phyloP scores from a whole-genome alignment of 2,888 invertebrate genomes.

The Carabus problematicus region DNA sequence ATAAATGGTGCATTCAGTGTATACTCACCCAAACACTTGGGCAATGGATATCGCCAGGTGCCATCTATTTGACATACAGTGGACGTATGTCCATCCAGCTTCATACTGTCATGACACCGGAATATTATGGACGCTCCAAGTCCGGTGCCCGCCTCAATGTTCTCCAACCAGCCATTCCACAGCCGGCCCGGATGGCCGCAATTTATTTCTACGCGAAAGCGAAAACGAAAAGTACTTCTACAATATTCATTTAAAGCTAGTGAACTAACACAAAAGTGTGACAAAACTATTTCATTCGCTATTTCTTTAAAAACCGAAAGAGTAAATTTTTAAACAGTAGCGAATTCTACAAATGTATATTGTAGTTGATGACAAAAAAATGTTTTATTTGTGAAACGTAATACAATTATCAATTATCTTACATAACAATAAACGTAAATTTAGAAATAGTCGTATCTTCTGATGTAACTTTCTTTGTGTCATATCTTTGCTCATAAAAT shows the following conservation, averaged over 20 bases:
- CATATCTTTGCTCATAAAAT: too few species aligned
- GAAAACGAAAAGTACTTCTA: neutral
- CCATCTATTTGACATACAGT: conserved; percentile 94
- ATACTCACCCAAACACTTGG: conserved; percentile 82
- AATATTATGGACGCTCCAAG: conserved; percentile 92
- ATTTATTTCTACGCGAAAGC: conserved; percentile 80
- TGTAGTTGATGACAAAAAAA: too few species aligned
- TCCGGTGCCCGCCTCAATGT: conserved; percentile 87
- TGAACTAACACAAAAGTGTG: neutral
- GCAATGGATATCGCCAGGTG: conserved; percentile 91
- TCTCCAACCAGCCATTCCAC: conserved; percentile 95
- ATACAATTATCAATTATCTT: too few species aligned
- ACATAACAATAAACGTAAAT: too few species aligned
- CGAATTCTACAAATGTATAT: too few species aligned
- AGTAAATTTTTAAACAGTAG: too few species aligned
- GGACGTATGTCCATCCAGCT: conserved; percentile 85
- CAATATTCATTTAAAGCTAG: conserved; percentile 8
- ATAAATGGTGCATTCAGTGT: conserved; percentile 16
- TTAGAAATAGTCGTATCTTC: too few species aligned
- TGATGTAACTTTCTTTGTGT: too few species aligned
- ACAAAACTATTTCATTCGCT: too few species aligned
- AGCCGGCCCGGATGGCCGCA: conserved; percentile 93
- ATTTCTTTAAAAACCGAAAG: too few species aligned
- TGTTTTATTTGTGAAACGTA: too few species aligned
- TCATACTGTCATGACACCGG: conserved; percentile 91